Evolutionary conservation across 2,888 invertebrate species (phyloP).

Genomic region (Chymomyza caudatula): DNA sequence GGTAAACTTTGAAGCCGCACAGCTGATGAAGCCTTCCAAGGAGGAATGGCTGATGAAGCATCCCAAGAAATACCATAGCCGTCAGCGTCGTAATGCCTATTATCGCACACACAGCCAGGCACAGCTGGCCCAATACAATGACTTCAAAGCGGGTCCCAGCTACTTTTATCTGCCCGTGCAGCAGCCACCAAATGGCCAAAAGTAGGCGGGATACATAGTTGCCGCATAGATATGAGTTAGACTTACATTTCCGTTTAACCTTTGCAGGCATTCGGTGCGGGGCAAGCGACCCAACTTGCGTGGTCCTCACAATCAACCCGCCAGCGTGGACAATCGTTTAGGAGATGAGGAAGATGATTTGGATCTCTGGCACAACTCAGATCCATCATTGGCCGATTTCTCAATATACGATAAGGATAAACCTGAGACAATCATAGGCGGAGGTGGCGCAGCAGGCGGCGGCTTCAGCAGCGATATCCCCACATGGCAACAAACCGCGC

Average conservation of each 20-base stretch:
- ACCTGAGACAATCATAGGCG: conserved; percentile 1
- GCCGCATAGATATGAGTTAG: too few relatives aligned
- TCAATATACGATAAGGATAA: conserved; percentile 22
- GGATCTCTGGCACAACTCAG: conserved; percentile 56
- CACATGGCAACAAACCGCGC: too few relatives aligned
- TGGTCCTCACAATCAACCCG: not conserved
- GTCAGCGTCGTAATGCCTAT: conserved; percentile 59
- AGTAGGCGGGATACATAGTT: not conserved
- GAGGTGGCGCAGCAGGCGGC: not conserved
- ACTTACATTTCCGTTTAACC: not conserved
- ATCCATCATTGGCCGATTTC: conserved; percentile 52
- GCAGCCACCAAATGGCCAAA: not conserved
- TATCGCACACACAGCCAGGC: conserved; percentile 6
- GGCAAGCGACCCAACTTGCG: conserved; percentile 36
- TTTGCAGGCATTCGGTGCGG: conserved; percentile 27
- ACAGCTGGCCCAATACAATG: not conserved
- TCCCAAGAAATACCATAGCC: conserved; percentile 69
- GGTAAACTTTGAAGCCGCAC: conserved; percentile 42
- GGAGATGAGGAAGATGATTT: conserved; percentile 10
- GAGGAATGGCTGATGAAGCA: conserved; percentile 49
- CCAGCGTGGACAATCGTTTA: conserved; percentile 24
- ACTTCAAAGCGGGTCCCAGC: not conserved
- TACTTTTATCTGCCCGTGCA: conserved; percentile 23
- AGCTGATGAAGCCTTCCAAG: conserved; percentile 51
- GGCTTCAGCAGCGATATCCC: not conserved